These are phyloP conservation scores for Cephalopachus bancanus DNA, from an alignment of 2,797 vertebrate genomes.

Conservation along the genomic window DNA sequence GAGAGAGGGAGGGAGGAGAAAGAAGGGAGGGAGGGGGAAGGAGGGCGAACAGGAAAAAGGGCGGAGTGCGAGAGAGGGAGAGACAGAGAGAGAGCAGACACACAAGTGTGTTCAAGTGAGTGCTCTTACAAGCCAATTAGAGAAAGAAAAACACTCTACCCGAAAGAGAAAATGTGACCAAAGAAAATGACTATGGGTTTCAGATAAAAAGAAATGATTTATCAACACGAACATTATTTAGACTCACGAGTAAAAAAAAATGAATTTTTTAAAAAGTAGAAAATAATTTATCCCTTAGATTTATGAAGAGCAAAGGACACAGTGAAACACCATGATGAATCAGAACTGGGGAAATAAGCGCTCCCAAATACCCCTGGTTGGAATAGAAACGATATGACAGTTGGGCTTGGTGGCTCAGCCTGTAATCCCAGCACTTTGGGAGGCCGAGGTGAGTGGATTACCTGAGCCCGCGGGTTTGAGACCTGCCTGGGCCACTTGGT, in stretches of 20 bases:
- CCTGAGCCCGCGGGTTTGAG: too few relatives aligned
- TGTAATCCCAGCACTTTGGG: too few relatives aligned
- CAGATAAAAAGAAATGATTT: neutral
- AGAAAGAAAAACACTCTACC: neutral
- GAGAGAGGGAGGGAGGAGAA: too few relatives aligned
- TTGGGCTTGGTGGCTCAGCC: too few relatives aligned
- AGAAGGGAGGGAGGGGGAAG: too few relatives aligned
- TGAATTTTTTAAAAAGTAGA: neutral
- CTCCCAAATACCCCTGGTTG: too few relatives aligned
- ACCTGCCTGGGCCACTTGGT: too few relatives aligned
- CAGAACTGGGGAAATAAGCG: neutral
- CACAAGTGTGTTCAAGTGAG: neutral
- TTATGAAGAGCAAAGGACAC: neutral
- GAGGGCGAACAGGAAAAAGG: too few relatives aligned
- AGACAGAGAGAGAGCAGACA: neutral
- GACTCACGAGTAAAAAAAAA: neutral
- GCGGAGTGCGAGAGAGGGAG: too few relatives aligned
- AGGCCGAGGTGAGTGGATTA: too few relatives aligned
- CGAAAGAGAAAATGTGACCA: neutral
- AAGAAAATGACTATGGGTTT: constrained; percentile 10
- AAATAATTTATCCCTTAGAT: neutral
- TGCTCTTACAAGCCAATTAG: neutral
- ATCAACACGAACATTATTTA: neutral
- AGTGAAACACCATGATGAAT: neutral
- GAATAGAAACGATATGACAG: neutral